Base-by-base conservation (phyloP, 2,797 vertebrate genomes). In the Tachyglossus aculeatus region DNA sequence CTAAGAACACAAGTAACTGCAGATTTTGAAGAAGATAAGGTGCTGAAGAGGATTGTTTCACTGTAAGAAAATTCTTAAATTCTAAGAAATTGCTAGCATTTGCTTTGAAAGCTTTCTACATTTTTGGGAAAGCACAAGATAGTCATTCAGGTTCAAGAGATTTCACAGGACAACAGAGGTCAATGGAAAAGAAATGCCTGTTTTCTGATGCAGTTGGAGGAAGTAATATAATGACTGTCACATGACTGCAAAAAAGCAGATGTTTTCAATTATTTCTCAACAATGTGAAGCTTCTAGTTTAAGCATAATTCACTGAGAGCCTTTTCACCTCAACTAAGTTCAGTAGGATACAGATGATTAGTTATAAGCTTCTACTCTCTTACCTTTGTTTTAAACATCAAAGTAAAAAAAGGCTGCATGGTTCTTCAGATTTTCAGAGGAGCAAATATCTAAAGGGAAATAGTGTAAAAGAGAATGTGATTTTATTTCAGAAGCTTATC, bases 121-220 rank as follows among this genome's bases (percentile, higher is more conserved):
- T n/a, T n/a, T n/a, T 3, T 29, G 11, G 27, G 14, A 43, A 7
- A 57, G 25, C 38, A 29, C 19, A 56, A 27, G 53, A 8, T 3
- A 1, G 7, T 50, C 27, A 18, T 59, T 44, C 59, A 63, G 22
- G 56, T 71, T 57, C 51, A 19, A 18, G 0, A 53, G 54, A 57
- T 3, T 67, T 64, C 39, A 73, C 15, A 7, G 8, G 37, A 18
- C 55, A 34, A 24, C 29, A 8, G 6, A 13, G 67, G 48, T n/a
- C 68, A 60, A 70, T 4, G 29, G 33, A 74, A 69, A 63, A n/a
- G 10, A 41, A 67, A 24, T 9, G 31, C 16, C 33, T 34, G 29
- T 27, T 54, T 44, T 76, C 54, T 44, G 61, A 29, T 48, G 9
- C 6, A 60, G 57, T 62, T 43, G 61, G 74, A 79, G 45, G 67